Evolutionary conservation across 1,140 invertebrate genomes (phyloP), one percentile per base, ranked within the genome.

Genomic region (Nomia melanderi): DNA sequence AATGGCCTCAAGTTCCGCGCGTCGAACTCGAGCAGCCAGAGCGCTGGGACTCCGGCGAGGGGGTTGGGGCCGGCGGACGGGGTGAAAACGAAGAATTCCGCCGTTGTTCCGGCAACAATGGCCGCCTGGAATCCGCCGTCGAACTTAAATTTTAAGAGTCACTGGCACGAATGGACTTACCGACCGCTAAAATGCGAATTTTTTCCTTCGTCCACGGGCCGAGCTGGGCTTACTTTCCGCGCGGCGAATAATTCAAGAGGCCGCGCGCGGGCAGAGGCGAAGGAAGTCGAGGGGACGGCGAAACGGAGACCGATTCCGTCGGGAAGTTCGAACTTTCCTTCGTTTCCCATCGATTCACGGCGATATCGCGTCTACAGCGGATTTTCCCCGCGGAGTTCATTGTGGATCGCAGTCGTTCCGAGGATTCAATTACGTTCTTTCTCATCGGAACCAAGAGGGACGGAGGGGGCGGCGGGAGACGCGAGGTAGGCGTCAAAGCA

Each of bases 231-330:
- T 71, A 53, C 66, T 20, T 77, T 77, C 67, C 75, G 75, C 75
- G 75, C 66, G 75, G 71, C 76, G 76, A 73, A 78, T 83, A 83
- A 83, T 83, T 83, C 66, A 76, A 83, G 72, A 72, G 80, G 36
- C 64, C 63, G 17, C 79, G 25, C 1, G 6, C n/a, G 14, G 1
- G 39, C 14, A 17, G 20, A 17, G 8, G 7, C 5, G 44, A 27
- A 67, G 65, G 14, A 29, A n/a, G 59, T 17, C 14, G 64, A 8
- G 12, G 12, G 41, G 31, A n/a, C n/a, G n/a, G n/a, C n/a, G n/a
- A n/a, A n/a, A n/a, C n/a, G n/a, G 27, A 25, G 27, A 33, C 33
- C 33, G 60, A 39, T 31, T 31, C 27, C 53, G 29, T n/a, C 25
- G 39, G 36, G 62, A 77, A 70, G 69, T 83, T 83, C 2, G 0